These are phyloP conservation scores for Xestia xanthographa DNA, from an alignment of 2,888 invertebrate genomes.

Conservation along the genomic window DNA sequence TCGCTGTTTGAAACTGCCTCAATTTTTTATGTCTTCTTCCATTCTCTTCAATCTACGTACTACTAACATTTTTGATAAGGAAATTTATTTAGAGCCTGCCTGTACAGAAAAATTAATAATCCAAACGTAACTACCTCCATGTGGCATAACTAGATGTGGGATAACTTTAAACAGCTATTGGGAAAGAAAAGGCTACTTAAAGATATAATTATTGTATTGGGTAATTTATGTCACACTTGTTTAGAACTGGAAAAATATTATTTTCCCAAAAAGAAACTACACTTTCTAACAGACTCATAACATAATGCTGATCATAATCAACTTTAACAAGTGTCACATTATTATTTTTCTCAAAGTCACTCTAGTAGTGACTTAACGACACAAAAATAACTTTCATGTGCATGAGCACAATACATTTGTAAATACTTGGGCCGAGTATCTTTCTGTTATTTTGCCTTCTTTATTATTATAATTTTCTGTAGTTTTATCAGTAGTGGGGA, in stretches of 20 bases:
- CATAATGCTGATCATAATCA: slow-evolving; percentile 4
- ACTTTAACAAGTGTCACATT: neutral
- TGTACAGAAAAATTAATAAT: too few relatives aligned
- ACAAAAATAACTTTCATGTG: slow-evolving; percentile 10
- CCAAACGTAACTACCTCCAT: too few relatives aligned
- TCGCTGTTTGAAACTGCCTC: too few relatives aligned
- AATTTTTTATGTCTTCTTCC: too few relatives aligned
- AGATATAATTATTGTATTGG: too few relatives aligned
- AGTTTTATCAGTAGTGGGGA: neutral
- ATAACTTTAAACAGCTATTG: too few relatives aligned
- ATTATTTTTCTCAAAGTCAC: slow-evolving; percentile 12
- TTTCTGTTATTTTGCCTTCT: neutral
- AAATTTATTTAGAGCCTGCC: too few relatives aligned
- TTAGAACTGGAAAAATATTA: neutral
- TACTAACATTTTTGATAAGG: too few relatives aligned
- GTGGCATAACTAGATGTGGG: too few relatives aligned
- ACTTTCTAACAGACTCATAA: neutral
- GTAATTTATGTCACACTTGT: neutral
- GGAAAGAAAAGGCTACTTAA: too few relatives aligned
- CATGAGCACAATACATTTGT: slow-evolving; percentile 10
- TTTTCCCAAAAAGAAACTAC: slow-evolving; percentile 13
- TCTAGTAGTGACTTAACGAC: slow-evolving; percentile 3
- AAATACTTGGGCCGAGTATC: neutral
- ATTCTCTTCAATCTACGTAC: too few relatives aligned
- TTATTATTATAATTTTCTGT: neutral